Conservation (phyloP, 2,113 vertebrate species). For the Pterocles orientalis region DNA sequence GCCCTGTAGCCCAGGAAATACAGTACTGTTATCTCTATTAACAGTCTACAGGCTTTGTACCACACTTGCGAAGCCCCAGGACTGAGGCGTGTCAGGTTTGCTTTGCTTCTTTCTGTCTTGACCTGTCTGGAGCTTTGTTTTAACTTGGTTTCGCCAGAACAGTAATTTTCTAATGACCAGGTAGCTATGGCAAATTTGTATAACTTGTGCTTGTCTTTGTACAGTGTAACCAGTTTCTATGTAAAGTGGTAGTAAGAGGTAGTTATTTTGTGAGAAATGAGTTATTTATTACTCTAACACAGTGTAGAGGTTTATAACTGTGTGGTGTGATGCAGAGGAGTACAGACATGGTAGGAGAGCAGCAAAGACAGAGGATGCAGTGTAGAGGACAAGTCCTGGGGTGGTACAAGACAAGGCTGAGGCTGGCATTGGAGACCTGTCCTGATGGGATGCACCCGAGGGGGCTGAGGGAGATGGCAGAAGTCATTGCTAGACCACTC, state of each 20-base stretch:
- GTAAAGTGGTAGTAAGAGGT: neutral
- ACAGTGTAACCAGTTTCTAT: fast-evolving
- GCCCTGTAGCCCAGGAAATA: neutral
- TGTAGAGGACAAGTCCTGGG: neutral
- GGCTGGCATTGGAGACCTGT: neutral
- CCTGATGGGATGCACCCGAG: too few relatives aligned
- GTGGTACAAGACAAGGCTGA: fast-evolving
- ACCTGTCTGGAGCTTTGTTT: neutral
- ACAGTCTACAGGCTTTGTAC: neutral
- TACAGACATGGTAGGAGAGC: neutral
- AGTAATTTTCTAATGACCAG: neutral
- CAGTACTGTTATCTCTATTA: neutral
- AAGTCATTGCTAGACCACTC: too few relatives aligned
- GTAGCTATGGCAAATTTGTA: neutral
- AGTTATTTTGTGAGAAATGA: neutral
- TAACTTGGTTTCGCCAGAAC: neutral
- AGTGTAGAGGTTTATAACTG: neutral
- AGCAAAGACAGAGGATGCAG: neutral
- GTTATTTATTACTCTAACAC: neutral
- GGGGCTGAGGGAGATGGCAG: too few relatives aligned
- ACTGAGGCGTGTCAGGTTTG: neutral
- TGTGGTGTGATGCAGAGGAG: neutral
- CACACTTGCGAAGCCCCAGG: neutral
- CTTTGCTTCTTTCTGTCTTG: neutral
- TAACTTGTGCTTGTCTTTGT: neutral